These are phyloP conservation scores for Balanococcus diminutus DNA, from an alignment of 2,888 invertebrate species.

Conservation along the genomic window DNA sequence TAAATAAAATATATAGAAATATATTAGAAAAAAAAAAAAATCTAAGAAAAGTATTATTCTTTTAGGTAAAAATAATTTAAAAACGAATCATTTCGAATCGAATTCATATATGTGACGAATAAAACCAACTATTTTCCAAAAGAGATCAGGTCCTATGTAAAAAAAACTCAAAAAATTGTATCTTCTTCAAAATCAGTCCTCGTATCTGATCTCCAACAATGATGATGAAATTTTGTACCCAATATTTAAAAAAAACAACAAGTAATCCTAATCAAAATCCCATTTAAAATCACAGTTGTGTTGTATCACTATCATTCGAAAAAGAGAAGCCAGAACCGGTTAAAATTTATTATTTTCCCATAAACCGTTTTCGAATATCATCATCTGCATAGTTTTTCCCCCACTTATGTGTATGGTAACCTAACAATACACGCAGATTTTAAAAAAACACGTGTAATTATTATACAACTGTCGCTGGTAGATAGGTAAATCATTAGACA, in stretches of 20 bases:
- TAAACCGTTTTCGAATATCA: background rate
- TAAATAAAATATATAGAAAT: background rate
- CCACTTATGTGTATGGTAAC: background rate
- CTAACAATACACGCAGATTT: background rate
- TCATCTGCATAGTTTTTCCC: background rate
- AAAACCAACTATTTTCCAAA: background rate
- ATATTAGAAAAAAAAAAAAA: background rate
- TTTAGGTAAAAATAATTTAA: background rate
- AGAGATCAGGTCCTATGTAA: background rate
- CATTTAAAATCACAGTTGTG: conserved; percentile 12
- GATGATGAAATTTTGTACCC: background rate
- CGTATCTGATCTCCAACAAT: background rate
- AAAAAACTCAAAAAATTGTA: background rate
- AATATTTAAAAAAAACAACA: background rate
- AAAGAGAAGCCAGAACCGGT: background rate
- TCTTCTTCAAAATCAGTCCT: background rate
- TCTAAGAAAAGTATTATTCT: background rate
- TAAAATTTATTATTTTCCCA: background rate
- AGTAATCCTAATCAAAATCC: conserved; percentile 22
- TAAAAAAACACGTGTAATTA: background rate
- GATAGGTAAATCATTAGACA: background rate
- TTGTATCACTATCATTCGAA: conserved; percentile 8
- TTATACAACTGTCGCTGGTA: background rate
- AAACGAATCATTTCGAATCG: background rate
- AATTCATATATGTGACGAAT: too few species aligned